Percentiles rank a stretch among this genome's conserved stretches.
These are phyloP conservation scores for Tychaedon coryphoeus DNA, from an alignment of 2,113 vertebrate genomes.

Conservation along the genomic window DNA sequence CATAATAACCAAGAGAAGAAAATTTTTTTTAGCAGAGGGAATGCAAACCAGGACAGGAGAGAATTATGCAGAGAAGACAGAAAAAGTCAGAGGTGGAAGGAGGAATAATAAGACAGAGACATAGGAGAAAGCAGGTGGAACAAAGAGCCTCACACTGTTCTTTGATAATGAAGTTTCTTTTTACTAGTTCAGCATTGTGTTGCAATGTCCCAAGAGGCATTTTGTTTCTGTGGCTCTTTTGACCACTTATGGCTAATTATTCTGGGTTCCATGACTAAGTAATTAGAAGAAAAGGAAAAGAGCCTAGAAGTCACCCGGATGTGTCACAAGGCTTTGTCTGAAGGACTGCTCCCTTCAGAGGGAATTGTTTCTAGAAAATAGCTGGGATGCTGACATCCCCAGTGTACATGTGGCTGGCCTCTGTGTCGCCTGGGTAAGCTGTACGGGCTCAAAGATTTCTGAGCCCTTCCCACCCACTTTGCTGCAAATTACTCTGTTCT, in stretches of 20 bases:
- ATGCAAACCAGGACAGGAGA: not conserved
- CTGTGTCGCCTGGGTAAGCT: not conserved
- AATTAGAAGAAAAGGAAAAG: constrained; percentile 47
- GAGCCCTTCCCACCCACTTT: constrained; percentile 31
- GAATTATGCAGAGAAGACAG: not conserved
- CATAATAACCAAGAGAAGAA: not conserved
- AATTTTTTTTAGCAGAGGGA: not conserved
- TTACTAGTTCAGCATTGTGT: not conserved
- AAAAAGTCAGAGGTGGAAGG: not conserved
- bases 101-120: not conserved
- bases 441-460: not conserved
- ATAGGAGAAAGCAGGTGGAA: constrained; percentile 14
- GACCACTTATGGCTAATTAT: constrained; percentile 1
- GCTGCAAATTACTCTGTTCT: constrained; percentile 38
- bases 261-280: constrained; percentile 15
- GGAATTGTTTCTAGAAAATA: constrained; percentile 59
- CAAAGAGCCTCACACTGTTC: not conserved
- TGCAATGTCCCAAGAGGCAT: constrained; percentile 35
- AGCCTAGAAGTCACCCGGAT: constrained; percentile 30
- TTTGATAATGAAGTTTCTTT: not conserved
- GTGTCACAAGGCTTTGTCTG: constrained; percentile 40
- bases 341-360: constrained; percentile 13
- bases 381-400: not conserved
- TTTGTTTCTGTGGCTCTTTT: constrained; percentile 48
- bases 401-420: not conserved